Evolutionary conservation across 2,113 vertebrate genomes (phyloP), one percentile per base, ranked within the genome.

Genomic region (Macrotus californicus): DNA sequence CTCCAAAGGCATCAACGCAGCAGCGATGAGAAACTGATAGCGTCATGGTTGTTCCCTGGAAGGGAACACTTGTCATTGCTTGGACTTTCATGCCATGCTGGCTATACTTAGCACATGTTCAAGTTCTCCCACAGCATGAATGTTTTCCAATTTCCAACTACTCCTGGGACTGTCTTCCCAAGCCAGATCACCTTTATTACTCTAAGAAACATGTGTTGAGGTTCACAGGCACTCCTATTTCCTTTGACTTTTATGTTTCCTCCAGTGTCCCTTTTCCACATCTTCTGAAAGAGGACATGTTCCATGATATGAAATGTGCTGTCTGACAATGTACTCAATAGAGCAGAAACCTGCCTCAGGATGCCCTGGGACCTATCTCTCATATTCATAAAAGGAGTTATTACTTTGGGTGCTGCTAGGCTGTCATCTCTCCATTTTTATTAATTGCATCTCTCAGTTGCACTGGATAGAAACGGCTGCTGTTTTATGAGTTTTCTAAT

Each of bases 401-500:
- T 95, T 94, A 95, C 96, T 95, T 88, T 89, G 81, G 94, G 91
- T 94, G 77, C 93, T 94, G 75, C 85, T 95, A 34, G 64, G n/a
- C 73, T 91, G 39, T 73, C 0, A 16, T 66, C 70, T 92, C 85
- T 94, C 77, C 26, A 10, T 95, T 96, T 93, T 96, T 95, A 97
- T 97, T 97, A 97, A 97, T 97, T 97, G 82, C 59, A 76, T 94
- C 86, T 96, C 76, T 95, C 77, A 39, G 81, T 54, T 46, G 73
- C 36, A 29, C 48, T 73, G 73, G 92, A 67, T 88, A 87, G 90
- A 50, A 87, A 85, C 54, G 75, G 36, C 66, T 54, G 12, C 36
- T 69, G 48, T 66, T 96, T 97, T 97, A 96, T 97, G 94, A 97
- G 94, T 96, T 97, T 97, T 94, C 94, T 96, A 73, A 93, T 96